Conservation (phyloP, 1,140 invertebrate species). For the Lepidurus packardi region DNA sequence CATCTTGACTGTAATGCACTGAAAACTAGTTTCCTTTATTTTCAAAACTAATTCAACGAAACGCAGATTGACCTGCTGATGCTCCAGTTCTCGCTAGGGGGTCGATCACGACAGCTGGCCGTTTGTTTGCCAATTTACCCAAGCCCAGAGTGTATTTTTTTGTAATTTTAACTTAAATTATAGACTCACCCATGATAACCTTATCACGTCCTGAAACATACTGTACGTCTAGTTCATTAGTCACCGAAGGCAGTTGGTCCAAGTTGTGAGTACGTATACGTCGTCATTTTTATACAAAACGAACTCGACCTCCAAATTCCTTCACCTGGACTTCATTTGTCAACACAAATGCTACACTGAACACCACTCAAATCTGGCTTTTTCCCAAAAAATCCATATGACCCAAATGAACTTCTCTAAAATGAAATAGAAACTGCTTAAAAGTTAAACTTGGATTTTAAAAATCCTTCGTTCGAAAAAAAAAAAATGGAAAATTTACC, state of each 20-base stretch:
- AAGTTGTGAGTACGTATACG: not conserved
- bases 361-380: not conserved
- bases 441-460: too few species aligned
- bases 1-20: too few species aligned
- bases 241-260: not conserved
- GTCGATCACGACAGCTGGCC: not conserved
- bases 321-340: conserved; percentile 18
- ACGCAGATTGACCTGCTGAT: not conserved
- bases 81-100: not conserved
- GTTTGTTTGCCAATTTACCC: not conserved
- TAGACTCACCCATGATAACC: not conserved
- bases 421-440: too few species aligned
- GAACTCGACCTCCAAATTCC: not conserved
- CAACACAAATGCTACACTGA: not conserved
- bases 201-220: not conserved
- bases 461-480: not conserved
- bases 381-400: not conserved
- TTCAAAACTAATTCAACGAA: too few species aligned
- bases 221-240: not conserved
- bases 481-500: not conserved
- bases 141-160: not conserved
- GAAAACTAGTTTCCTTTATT: too few species aligned
- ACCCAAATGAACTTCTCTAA: not conserved
- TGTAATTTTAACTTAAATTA: not conserved
- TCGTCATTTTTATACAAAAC: conserved; percentile 12